Conservation (phyloP, 2,797 vertebrate species). For the Clamator glandarius region DNA sequence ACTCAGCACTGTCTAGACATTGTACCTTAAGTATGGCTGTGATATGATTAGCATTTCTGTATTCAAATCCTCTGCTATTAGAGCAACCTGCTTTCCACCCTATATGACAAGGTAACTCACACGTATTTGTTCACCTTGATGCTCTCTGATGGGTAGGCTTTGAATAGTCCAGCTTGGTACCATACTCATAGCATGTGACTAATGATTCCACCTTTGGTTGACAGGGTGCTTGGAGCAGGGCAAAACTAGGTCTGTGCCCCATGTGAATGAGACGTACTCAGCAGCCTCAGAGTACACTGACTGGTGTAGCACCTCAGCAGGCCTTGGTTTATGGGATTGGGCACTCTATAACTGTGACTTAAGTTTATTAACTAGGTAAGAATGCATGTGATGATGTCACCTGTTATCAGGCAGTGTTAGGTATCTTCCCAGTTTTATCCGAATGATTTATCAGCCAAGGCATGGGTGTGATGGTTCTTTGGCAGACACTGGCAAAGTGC, state of each 20-base stretch:
- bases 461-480: neutral
- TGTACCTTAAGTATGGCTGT: neutral
- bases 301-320: neutral
- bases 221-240: neutral
- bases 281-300: neutral
- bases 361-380: neutral
- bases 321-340: neutral
- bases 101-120: too few relatives aligned
- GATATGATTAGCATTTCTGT: neutral
- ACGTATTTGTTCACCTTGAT: rapidly evolving
- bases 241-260: neutral
- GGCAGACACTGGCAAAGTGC: neutral
- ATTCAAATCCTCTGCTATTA: neutral
- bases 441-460: neutral
- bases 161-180: neutral
- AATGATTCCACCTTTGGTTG: neutral
- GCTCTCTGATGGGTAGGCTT: neutral
- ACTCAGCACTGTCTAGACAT: neutral
- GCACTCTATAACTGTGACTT: neutral
- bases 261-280: neutral
- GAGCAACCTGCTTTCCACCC: neutral
- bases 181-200: neutral
- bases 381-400: neutral
- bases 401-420: neutral
- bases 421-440: neutral